Percentiles rank a stretch among this genome's conserved stretches.
Conservation (phyloP, 2,797 vertebrate species). For the Limnodromus scolopaceus region DNA sequence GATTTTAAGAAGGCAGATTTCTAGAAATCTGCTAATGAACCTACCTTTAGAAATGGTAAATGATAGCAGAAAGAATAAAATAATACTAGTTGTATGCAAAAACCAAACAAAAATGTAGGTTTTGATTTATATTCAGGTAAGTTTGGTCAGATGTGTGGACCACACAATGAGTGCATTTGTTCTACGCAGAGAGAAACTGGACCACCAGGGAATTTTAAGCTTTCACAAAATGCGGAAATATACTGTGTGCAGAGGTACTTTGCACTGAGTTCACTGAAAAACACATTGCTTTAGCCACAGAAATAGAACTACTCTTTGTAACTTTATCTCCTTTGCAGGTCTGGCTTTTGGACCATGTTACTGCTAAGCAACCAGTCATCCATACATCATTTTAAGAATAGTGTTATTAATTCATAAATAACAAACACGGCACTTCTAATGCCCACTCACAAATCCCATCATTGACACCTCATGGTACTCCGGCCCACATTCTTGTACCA, state of each 20-base stretch:
- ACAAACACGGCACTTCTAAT: not conserved
- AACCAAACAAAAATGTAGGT: not conserved
- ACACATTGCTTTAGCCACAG: not conserved
- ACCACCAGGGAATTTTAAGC: conserved; percentile 29
- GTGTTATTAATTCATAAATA: conserved; percentile 10
- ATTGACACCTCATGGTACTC: not conserved
- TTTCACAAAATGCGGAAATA: conserved; percentile 11
- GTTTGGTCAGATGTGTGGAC: not conserved
- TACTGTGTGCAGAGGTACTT: not conserved
- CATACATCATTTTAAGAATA: not conserved
- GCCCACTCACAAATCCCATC: not conserved
- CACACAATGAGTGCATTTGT: conserved; percentile 43
- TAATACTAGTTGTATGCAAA: not conserved
- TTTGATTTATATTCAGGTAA: conserved; percentile 34
- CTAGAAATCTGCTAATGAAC: not conserved
- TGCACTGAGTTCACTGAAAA: conserved; percentile 2
- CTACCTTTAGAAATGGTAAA: not conserved
- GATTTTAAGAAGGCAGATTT: not conserved
- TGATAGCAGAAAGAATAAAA: not conserved
- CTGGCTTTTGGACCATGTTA: not conserved
- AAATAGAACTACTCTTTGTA: conserved; percentile 3
- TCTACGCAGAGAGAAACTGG: not conserved
- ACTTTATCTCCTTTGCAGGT: not conserved
- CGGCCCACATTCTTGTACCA: not conserved
- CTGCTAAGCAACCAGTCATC: not conserved